Conservation (phyloP, 2,113 vertebrate species). For the Aphelocoma coerulescens region DNA sequence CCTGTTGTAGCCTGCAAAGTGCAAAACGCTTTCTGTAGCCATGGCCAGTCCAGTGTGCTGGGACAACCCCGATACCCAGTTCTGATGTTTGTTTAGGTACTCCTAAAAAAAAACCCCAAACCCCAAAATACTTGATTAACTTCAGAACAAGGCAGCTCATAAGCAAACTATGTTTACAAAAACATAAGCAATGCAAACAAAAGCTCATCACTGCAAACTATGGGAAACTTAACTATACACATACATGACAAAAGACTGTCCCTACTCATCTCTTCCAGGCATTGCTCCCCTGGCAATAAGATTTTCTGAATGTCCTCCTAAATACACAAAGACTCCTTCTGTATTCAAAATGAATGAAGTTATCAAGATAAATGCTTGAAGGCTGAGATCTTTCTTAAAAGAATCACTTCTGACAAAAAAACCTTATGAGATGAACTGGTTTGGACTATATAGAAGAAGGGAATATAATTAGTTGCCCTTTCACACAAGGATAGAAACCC, state of each 20-base stretch:
- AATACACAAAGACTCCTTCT: neutral
- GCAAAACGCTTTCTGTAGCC: slow-evolving; percentile 94
- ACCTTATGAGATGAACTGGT: neutral
- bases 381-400: neutral
- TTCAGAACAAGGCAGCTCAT: neutral
- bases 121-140: neutral
- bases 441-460: neutral
- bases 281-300: neutral
- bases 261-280: neutral
- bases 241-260: neutral
- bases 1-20: slow-evolving; percentile 93
- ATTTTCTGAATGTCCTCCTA: neutral
- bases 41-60: slow-evolving; percentile 96
- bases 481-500: neutral
- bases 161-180: neutral
- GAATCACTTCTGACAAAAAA: neutral
- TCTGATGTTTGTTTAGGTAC: slow-evolving; percentile 95
- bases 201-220: neutral
- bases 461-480: neutral
- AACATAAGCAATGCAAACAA: too few relatives aligned
- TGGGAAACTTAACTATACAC: neutral
- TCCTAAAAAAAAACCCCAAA: slow-evolving; percentile 70
- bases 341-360: neutral
- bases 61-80: slow-evolving; percentile 91
- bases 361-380: neutral